Conservation (phyloP, 2,888 invertebrate species). For the Agonopterix alstromeriana region DNA sequence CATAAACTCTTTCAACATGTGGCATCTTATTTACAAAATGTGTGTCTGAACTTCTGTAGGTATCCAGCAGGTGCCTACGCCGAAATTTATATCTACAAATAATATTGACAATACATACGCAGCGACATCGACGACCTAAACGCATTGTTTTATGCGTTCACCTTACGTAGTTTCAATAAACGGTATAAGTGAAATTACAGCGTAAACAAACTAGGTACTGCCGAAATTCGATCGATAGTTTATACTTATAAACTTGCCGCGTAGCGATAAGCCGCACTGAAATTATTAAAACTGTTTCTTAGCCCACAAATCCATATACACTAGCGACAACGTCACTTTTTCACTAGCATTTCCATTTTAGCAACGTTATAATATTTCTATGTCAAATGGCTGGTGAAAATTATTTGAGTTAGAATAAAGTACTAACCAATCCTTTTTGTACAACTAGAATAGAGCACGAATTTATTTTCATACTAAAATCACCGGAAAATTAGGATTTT, state of each 20-base stretch:
- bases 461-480: background rate
- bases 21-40: too few relatives aligned
- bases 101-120: too few relatives aligned
- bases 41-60: too few relatives aligned
- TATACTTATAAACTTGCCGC: background rate
- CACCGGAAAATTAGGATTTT: background rate
- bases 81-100: too few relatives aligned
- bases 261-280: background rate
- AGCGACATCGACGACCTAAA: too few relatives aligned
- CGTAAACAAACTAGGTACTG: background rate
- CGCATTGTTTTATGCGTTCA: too few relatives aligned
- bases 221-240: background rate
- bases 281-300: slow-evolving; percentile 5
- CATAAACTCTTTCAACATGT: too few relatives aligned
- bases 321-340: slow-evolving; percentile 18
- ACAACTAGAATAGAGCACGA: background rate
- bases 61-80: too few relatives aligned
- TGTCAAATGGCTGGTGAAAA: background rate
- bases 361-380: background rate
- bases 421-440: background rate
- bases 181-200: too few relatives aligned
- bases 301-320: slow-evolving; percentile 6
- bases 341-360: slow-evolving; percentile 19
- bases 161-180: too few relatives aligned
- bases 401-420: background rate